Percentiles rank a stretch among this genome's conserved stretches.
Conservation (phyloP, 1,140 invertebrate species). For the Prorops nasuta region DNA sequence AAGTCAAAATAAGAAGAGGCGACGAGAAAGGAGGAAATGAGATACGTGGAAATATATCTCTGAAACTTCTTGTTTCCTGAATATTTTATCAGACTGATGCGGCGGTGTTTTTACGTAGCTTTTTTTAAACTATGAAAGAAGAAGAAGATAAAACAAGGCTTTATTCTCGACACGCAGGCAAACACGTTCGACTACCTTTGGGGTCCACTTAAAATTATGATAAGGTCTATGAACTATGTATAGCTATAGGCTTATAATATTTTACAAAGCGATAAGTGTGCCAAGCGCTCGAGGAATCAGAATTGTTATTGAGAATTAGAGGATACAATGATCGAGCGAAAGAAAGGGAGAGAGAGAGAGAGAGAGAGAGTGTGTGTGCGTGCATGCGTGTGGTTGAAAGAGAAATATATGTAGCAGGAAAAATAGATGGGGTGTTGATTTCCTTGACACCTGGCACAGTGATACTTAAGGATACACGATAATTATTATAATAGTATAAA, state of each 20-base stretch:
- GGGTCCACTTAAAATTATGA: conserved; percentile 46
- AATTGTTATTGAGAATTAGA: conserved; percentile 17
- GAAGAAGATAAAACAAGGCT: neutral
- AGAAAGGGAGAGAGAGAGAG: no score
- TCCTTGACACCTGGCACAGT: conserved; percentile 23
- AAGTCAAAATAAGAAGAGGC: no score
- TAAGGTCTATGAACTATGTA: conserved; percentile 15
- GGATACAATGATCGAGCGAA: neutral
- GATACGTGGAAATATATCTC: no score
- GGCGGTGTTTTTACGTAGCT: no score
- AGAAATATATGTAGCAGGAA: neutral
- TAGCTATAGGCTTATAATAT: conserved; percentile 20
- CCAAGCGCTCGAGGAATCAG: no score
- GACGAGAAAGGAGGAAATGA: no score
- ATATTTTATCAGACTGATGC: no score
- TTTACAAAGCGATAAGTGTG: conserved; percentile 25
- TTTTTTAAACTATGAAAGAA: no score
- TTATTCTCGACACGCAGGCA: conserved; percentile 27
- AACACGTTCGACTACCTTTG: conserved; percentile 40
- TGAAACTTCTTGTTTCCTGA: no score
- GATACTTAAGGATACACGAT: conserved; percentile 20
- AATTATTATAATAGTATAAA: no score
- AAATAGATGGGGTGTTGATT: conserved; percentile 1
- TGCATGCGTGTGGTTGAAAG: conserved; percentile 9
- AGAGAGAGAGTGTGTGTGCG: neutral